Evolutionary conservation across 2,113 vertebrate species (phyloP), one percentile per base, ranked within the genome.

Genomic region (Thermophis baileyi): DNA sequence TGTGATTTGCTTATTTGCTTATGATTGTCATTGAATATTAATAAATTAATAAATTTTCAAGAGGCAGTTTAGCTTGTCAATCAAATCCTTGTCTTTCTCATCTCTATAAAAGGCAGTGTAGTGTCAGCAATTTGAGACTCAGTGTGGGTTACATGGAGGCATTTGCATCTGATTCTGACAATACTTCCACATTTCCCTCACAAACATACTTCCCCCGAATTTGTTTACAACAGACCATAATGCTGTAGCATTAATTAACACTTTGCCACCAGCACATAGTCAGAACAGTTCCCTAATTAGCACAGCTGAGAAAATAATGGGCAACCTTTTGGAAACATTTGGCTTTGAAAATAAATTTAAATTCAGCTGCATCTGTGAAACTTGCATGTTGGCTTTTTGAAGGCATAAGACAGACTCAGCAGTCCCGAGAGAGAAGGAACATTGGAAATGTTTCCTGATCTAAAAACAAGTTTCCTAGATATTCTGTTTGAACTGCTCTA

Each of bases 221-320:
- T 57, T 85, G 85, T 90, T 93, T 90, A 90, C 88, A 93, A 53
- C 89, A 93, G 85, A 91, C 40, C 74, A 57, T 74, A 63, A 86
- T 47, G 44, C 44, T 86, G 57, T 25, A 47, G 25, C 85, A 91
- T 63, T 91, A 91, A 91, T 93, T 93, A 88, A 91, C 92, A 91
- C 49, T 91, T 46, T 74, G 55, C 60, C 50, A 91, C 88, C 85
- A 91, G 35, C 85, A 69, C 89, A 91, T 89, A 46, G 85, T 74
- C 89, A 81, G 89, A 93, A 91, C 18, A 93, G 89, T 54, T 55
- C 49, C 35, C 92, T 93, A 93, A 93, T 91, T 91, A 93, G 89
- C 85, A 88, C n/a, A 87, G 49, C 92, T 93, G 92, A 93, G 89
- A 93, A 51, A 93, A 93, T 91, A 91, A 74, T 90, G 6, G 85